Evolutionary conservation across 2,888 invertebrate species (phyloP), one percentile per base, ranked within the genome.

Genomic region (Lutraria lutraria): DNA sequence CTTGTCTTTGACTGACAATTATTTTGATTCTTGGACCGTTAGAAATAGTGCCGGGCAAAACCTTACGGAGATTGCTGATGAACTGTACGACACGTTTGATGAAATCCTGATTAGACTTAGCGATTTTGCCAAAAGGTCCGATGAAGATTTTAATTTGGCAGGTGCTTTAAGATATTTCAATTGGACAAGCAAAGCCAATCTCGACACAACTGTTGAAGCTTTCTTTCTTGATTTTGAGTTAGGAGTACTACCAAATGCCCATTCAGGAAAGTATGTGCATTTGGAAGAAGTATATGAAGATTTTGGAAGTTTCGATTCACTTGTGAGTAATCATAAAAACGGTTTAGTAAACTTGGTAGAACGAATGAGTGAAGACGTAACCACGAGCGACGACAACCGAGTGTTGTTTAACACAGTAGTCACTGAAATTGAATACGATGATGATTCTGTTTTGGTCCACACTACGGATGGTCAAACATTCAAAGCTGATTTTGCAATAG

Each of bases 401-500:
- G 52, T 92, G 15, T 16, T 68, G 43, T 85, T 91, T 6, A 90
- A 92, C 85, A 87, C 86, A 63, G 56, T 53, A 72, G 91, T 91
- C 15, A 85, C 34, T 21, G 31, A 63, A 53, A 88, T 92, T 54
- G 72, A 89, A 29, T 86, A 91, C 15, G 68, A 15, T 4, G 83
- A 52, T 31, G 56, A 63, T 63, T 56, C 53, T 0, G 92, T 91
- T 10, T 54, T 15, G 3, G 92, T 93, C 0, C 72, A 68, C 0
- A 92, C 92, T 6, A 43, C 34, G 16, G 80, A 85, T 25, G 91
- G 89, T 12, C 83, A 72, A 6, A 29, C 68, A 12, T 90, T 89
- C 56, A 43, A 83, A 4, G 89, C 90, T 4, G 89, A 91, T 54
- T 90, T 83, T 76, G 93, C 83, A 16, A 88, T 93, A 29, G 87